Percentiles rank a stretch among this genome's conserved stretches.
Conservation (phyloP, 2,888 invertebrate genomes). For the Aricia artaxerxes region DNA sequence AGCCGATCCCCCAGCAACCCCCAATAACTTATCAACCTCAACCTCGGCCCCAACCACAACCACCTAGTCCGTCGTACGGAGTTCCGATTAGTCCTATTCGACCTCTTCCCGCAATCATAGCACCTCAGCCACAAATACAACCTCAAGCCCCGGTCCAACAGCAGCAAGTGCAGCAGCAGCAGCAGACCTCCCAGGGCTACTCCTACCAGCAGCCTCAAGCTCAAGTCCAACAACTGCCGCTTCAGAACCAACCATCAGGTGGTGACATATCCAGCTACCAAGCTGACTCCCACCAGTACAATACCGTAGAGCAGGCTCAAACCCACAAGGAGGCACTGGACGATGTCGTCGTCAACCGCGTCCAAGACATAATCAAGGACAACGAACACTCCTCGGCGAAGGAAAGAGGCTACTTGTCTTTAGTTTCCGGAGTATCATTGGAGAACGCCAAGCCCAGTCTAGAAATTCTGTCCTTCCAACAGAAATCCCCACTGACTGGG, state of each 20-base stretch:
- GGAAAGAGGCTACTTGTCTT: slow-evolving; percentile 62
- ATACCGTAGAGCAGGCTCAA: slow-evolving; percentile 47
- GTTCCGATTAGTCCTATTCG: slow-evolving; percentile 35
- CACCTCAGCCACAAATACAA: slow-evolving; percentile 39
- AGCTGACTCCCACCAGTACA: slow-evolving; percentile 66
- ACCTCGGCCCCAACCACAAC: slow-evolving; percentile 36
- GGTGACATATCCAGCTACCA: slow-evolving; percentile 51
- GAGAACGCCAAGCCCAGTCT: slow-evolving; percentile 68
- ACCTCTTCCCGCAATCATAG: slow-evolving; percentile 34
- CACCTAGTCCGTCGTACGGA: slow-evolving; percentile 37
- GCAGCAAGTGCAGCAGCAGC: slow-evolving; percentile 32
- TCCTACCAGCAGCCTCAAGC: slow-evolving; percentile 45
- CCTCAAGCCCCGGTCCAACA: slow-evolving; percentile 8
- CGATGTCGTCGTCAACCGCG: slow-evolving; percentile 59
- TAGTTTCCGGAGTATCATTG: slow-evolving; percentile 69
- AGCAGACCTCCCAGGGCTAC: slow-evolving; percentile 42
- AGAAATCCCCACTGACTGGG: slow-evolving; percentile 53
- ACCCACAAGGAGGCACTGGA: slow-evolving; percentile 61
- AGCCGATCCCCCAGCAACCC: slow-evolving; percentile 43
- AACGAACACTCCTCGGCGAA: slow-evolving; percentile 67
- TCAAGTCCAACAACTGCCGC: slow-evolving; percentile 42
- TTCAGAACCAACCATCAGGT: slow-evolving; percentile 50
- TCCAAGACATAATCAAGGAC: slow-evolving; percentile 67
- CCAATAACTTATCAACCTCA: slow-evolving; percentile 23
- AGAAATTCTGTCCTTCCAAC: slow-evolving; percentile 69